Conservation (phyloP, 1,140 invertebrate species). For the Subanguina moxae region DNA sequence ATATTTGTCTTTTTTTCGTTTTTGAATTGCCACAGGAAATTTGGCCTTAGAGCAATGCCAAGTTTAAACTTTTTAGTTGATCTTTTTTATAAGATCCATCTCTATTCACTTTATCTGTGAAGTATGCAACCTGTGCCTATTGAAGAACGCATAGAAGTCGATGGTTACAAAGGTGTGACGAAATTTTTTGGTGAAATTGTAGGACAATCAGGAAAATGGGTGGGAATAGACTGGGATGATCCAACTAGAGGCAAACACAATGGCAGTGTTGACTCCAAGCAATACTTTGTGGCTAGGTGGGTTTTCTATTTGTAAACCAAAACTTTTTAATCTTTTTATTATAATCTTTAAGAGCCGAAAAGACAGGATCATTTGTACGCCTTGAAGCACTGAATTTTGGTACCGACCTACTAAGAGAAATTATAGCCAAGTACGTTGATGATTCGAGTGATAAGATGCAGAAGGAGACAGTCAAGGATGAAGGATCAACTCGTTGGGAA, state of each 20-base stretch:
- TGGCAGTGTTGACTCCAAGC: slow-evolving; percentile 35
- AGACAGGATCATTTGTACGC: slow-evolving; percentile 42
- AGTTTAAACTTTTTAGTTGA: no score
- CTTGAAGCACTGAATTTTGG: slow-evolving; percentile 27
- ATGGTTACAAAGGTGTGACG: slow-evolving; percentile 29
- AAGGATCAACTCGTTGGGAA: slow-evolving; percentile 10
- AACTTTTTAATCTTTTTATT: slow-evolving; percentile 6
- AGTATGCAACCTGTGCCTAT: no score
- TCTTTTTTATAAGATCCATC: no score
- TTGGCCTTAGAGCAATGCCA: no score
- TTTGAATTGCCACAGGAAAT: no score
- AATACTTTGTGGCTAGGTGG: slow-evolving; percentile 39
- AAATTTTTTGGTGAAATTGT: slow-evolving; percentile 28
- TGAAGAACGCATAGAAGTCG: slow-evolving; percentile 4
- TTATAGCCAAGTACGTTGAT: slow-evolving; percentile 24
- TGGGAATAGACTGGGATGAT: slow-evolving; percentile 48
- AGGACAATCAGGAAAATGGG: slow-evolving; percentile 29
- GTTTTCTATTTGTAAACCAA: not conserved
- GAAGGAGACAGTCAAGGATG: not conserved
- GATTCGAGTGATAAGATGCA: slow-evolving; percentile 12
- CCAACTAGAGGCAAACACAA: slow-evolving; percentile 40
- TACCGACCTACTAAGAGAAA: slow-evolving; percentile 22
- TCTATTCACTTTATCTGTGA: no score
- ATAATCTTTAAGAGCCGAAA: slow-evolving; percentile 29
- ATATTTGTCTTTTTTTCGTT: no score